phyloP scores from a whole-genome alignment of 2,888 invertebrate genomes.

The Lycaena phlaeas region DNA sequence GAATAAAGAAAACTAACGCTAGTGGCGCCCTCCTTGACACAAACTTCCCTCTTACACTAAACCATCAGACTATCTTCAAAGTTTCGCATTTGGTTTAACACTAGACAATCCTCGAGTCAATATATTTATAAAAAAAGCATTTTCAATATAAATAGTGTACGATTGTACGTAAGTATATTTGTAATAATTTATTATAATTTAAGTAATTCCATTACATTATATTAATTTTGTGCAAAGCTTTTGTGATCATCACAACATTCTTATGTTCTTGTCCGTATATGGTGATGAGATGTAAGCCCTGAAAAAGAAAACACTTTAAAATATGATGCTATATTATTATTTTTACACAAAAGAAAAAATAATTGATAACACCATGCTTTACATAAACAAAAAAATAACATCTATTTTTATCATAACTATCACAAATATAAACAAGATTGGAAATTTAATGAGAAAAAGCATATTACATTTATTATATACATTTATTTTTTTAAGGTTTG shows the following conservation, averaged over 20 bases:
- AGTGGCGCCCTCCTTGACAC: slow-evolving; percentile 1
- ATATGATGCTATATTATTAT: too few relatives aligned
- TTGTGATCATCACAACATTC: slow-evolving; percentile 76
- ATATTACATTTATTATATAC: too few relatives aligned
- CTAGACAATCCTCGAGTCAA: neutral
- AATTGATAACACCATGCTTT: slow-evolving; percentile 8
- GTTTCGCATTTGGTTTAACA: neutral
- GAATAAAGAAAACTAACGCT: neutral
- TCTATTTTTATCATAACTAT: neutral
- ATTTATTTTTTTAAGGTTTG: too few relatives aligned
- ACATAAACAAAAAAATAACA: neutral
- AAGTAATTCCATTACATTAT: slow-evolving; percentile 32
- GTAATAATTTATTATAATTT: slow-evolving; percentile 40
- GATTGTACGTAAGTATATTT: slow-evolving; percentile 43
- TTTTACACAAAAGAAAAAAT: neutral
- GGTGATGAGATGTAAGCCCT: slow-evolving; percentile 79
- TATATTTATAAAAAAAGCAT: slow-evolving; percentile 55
- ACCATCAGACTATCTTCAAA: slow-evolving; percentile 14
- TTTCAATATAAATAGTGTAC: slow-evolving; percentile 47
- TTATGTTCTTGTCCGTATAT: slow-evolving; percentile 76
- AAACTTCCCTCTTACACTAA: neutral
- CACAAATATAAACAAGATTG: too few relatives aligned
- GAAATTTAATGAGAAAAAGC: too few relatives aligned
- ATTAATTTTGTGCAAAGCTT: slow-evolving; percentile 43
- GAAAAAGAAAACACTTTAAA: slow-evolving; percentile 34